phyloP scores from a whole-genome alignment of 2,888 invertebrate genomes.

The Amphipoea lucens region DNA sequence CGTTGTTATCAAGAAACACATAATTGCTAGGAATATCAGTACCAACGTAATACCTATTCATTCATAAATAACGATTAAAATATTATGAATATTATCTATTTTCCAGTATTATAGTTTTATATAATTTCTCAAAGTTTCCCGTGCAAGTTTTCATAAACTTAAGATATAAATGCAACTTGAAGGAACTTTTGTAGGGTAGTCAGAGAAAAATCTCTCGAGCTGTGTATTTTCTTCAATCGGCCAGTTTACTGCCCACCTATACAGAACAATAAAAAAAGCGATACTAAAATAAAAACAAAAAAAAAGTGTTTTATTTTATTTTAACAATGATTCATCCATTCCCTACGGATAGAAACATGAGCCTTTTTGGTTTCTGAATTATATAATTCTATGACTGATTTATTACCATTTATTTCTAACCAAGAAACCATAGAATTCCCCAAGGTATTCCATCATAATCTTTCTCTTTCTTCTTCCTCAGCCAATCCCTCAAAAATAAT shows the following conservation, averaged over 20 bases:
- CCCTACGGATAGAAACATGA: not conserved
- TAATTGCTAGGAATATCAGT: conserved; percentile 1
- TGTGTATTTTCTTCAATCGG: not conserved
- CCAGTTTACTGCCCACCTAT: not conserved
- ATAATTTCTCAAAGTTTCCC: not conserved
- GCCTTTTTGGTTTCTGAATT: not conserved
- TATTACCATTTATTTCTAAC: not conserved
- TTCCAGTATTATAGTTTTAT: not conserved
- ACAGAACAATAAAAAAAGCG: not conserved
- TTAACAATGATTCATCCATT: not conserved
- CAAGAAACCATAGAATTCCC: no score
- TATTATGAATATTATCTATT: not conserved
- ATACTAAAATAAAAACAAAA: not conserved
- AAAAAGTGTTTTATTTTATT: not conserved
- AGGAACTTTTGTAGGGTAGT: not conserved
- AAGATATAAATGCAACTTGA: not conserved
- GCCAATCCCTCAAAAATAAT: not conserved
- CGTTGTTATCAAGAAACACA: conserved; percentile 2
- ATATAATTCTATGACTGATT: not conserved
- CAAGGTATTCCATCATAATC: not conserved
- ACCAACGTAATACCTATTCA: not conserved
- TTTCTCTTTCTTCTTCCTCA: not conserved
- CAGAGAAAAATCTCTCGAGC: not conserved
- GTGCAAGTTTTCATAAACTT: not conserved
- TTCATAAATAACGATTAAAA: not conserved